Evolutionary conservation across 2,888 invertebrate species (phyloP).

Genomic region (Pandemis cinnamomeana): DNA sequence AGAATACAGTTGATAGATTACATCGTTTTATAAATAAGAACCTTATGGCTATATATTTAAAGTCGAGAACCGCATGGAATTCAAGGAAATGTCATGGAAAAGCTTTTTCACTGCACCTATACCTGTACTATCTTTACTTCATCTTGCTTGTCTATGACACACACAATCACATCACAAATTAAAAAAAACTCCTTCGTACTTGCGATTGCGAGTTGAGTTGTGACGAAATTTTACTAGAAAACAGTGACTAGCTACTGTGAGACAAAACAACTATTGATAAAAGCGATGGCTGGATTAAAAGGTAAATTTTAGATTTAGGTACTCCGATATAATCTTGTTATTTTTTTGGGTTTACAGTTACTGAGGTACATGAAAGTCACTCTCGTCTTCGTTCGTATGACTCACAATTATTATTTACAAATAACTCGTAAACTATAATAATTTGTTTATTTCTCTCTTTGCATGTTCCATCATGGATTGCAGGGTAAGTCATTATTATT

Average conservation of each 20-base stretch:
- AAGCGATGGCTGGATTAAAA: constrained; percentile 80
- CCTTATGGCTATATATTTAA: no score
- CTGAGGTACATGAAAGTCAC: constrained; percentile 42
- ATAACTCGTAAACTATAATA: constrained; percentile 48
- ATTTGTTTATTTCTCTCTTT: constrained; percentile 51
- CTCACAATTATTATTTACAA: constrained; percentile 73
- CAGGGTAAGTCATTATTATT: constrained; percentile 35
- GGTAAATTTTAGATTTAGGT: constrained; percentile 55
- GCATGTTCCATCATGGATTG: constrained; percentile 40
- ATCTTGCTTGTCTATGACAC: neutral
- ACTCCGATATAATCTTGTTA: neutral
- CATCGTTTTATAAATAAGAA: no score
- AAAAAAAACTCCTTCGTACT: neutral
- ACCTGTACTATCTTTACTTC: neutral
- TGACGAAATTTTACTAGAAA: constrained; percentile 11
- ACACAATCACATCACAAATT: neutral
- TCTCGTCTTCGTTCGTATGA: constrained; percentile 54
- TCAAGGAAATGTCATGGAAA: no score
- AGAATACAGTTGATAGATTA: no score
- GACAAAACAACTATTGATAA: constrained; percentile 23
- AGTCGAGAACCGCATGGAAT: no score
- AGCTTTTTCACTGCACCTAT: no score
- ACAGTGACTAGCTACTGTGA: neutral
- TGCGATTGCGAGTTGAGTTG: neutral
- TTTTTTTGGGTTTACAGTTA: constrained; percentile 6